These are phyloP conservation scores for Chrysina gloriosa DNA, from an alignment of 2,888 invertebrate genomes.

Conservation along the genomic window DNA sequence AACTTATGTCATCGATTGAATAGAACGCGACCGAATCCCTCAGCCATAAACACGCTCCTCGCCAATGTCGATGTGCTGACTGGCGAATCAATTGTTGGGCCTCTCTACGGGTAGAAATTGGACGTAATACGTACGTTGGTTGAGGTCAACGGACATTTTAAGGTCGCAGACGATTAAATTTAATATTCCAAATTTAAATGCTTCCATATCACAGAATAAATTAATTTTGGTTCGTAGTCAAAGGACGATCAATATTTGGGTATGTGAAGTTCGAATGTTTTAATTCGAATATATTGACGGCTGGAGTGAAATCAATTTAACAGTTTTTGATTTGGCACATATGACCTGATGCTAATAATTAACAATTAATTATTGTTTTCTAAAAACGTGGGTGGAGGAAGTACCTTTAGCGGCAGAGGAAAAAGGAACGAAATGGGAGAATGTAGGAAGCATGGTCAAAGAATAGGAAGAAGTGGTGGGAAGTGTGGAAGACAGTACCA, in stretches of 20 bases:
- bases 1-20: conserved; percentile 25
- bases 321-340: too few species aligned
- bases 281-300: conserved; percentile 20
- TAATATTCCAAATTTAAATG: conserved; percentile 27
- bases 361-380: too few species aligned
- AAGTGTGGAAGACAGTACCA: too few species aligned
- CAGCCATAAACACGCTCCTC: conserved; percentile 25
- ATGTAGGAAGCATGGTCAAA: too few species aligned
- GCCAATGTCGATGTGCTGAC: conserved; percentile 14
- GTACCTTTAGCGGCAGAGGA: too few species aligned
- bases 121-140: too few species aligned
- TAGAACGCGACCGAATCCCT: conserved; percentile 13
- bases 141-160: conserved; percentile 32
- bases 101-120: not conserved
- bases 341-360: too few species aligned
- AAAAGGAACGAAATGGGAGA: too few species aligned
- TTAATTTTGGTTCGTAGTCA: not conserved
- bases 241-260: conserved; percentile 2
- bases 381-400: too few species aligned
- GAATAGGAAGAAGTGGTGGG: too few species aligned
- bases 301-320: not conserved
- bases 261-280: conserved; percentile 19
- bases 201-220: conserved; percentile 1
- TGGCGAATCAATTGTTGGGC: conserved; percentile 31
- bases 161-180: conserved; percentile 33